These are phyloP conservation scores for Eupithecia tripunctaria DNA, from an alignment of 2,888 invertebrate genomes.

Conservation along the genomic window DNA sequence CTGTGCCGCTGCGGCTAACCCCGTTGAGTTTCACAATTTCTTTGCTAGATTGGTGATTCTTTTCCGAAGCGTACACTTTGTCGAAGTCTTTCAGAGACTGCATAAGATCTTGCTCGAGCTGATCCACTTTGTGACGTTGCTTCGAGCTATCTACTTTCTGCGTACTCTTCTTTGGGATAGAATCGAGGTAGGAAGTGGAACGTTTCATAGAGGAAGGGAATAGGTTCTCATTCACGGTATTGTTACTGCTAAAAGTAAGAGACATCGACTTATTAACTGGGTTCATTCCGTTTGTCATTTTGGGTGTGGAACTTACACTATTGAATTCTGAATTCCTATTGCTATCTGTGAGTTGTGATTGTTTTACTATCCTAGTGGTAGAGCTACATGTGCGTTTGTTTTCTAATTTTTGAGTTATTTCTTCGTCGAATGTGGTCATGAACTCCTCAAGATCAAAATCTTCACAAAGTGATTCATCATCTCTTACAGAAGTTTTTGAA, in stretches of 20 bases:
- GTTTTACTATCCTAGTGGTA: slow-evolving; percentile 76
- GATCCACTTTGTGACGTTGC: slow-evolving; percentile 76
- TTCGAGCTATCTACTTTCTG: slow-evolving; percentile 68
- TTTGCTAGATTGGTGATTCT: slow-evolving; percentile 61
- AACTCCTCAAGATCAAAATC: slow-evolving; percentile 87
- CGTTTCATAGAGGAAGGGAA: slow-evolving; percentile 83
- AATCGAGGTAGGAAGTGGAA: slow-evolving; percentile 83
- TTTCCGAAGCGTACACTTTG: slow-evolving; percentile 77
- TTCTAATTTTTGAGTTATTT: slow-evolving; percentile 77
- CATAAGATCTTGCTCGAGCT: slow-evolving; percentile 79
- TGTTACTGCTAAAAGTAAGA: slow-evolving; percentile 85
- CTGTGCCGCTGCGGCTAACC: slow-evolving; percentile 57
- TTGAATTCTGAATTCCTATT: slow-evolving; percentile 66
- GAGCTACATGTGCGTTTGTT: slow-evolving; percentile 79
- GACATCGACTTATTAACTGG: slow-evolving; percentile 82
- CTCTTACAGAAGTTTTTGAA: slow-evolving; percentile 76
- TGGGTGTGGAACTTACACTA: slow-evolving; percentile 70
- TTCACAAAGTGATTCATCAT: slow-evolving; percentile 83
- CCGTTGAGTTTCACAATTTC: slow-evolving; percentile 57
- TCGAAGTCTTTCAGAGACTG: slow-evolving; percentile 81
- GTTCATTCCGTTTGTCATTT: slow-evolving; percentile 68
- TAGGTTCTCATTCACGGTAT: slow-evolving; percentile 74
- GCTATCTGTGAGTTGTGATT: slow-evolving; percentile 67
- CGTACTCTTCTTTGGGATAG: slow-evolving; percentile 75
- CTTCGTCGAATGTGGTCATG: slow-evolving; percentile 88